Evolutionary conservation across 1,140 invertebrate species (phyloP), one percentile per base, ranked within the genome.

Genomic region (Acromyrmex charruanus): DNA sequence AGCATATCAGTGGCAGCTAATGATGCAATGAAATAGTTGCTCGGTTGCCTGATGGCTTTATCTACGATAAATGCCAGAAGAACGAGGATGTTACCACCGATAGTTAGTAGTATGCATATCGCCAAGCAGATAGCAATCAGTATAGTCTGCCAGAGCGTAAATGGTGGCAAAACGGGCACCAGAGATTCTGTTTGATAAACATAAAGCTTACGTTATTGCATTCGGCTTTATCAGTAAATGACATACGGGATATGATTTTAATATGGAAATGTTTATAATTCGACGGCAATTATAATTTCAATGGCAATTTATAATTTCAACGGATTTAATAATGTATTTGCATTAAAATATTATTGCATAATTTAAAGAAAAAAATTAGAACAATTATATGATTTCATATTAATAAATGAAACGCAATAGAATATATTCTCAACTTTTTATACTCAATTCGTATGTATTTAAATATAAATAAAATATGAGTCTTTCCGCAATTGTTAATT

Each of bases 11-110:
- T 99, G 49, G 99, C 98, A 31, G 99, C 99, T 61, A 99, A 96
- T 0, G 99, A 99, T 3, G 99, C 99, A 75, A 99, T 99, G 96
- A 99, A 99, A 96, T 99, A 99, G 96, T 99, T 99, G 93, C 98
- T 99, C 2, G 99, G 99, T 93, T 99, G 99, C 65, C 99, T 97
- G 92, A 99, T 99, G 79, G 98, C 98, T 81, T 99, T 96, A 94
- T 99, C 99, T 35, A 99, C 98, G 77, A 99, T 98, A 95, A 99
- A 99, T 31, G 99, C 98, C 53, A 99, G 94, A 31, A 99, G 96
- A 49, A 99, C 99, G 18, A 99, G 96, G 66, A 99, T 98, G 94
- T 99, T 99, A 55, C 99, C 99, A 85, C 97, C 97, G 18, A 99
- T 97, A 0, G 99, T 99, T 59, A 99, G 96, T 25, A 99, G 96